Conservation (phyloP, 53 echinoderm and acorn worm genomes). For the Mesocentrotus franciscanus region DNA sequence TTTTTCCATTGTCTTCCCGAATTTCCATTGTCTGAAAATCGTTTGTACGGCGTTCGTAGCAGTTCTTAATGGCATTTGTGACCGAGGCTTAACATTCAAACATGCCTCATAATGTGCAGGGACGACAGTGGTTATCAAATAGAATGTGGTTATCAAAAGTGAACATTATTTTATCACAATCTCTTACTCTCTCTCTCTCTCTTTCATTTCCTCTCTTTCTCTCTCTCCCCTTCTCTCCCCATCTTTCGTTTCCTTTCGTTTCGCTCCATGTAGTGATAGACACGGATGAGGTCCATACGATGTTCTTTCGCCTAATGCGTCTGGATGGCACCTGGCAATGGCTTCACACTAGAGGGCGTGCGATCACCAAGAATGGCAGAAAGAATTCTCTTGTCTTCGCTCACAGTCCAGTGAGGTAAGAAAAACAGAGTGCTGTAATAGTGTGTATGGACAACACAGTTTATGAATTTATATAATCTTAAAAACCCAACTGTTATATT, state of each 20-base stretch:
- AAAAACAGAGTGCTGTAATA: background rate
- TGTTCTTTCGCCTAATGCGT: slow-evolving; percentile 86
- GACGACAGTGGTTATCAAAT: too few species aligned
- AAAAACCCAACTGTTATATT: too few species aligned
- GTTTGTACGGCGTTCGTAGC: too few species aligned
- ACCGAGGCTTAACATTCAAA: too few species aligned
- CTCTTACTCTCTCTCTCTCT: too few species aligned
- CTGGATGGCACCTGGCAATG: slow-evolving; percentile 91
- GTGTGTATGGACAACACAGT: background rate
- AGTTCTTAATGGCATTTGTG: too few species aligned
- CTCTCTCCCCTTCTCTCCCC: background rate
- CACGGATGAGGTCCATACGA: slow-evolving; percentile 85
- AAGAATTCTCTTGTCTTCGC: slow-evolving; percentile 84
- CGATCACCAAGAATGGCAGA: slow-evolving; percentile 80
- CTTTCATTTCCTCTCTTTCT: too few species aligned
- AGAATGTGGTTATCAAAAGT: too few species aligned
- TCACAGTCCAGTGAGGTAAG: slow-evolving; percentile 92
- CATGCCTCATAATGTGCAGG: too few species aligned
- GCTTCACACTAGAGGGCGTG: slow-evolving; percentile 90
- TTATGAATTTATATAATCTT: too few species aligned
- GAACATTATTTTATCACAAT: background rate
- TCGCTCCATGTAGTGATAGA: slow-evolving; percentile 80
- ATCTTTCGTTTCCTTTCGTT: background rate
- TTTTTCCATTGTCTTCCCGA: too few species aligned
- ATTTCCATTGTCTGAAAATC: too few species aligned